Percentiles rank a stretch among this genome's conserved stretches.
phyloP scores from a whole-genome alignment of 2,888 invertebrate species.

The Lasiommata megera region DNA sequence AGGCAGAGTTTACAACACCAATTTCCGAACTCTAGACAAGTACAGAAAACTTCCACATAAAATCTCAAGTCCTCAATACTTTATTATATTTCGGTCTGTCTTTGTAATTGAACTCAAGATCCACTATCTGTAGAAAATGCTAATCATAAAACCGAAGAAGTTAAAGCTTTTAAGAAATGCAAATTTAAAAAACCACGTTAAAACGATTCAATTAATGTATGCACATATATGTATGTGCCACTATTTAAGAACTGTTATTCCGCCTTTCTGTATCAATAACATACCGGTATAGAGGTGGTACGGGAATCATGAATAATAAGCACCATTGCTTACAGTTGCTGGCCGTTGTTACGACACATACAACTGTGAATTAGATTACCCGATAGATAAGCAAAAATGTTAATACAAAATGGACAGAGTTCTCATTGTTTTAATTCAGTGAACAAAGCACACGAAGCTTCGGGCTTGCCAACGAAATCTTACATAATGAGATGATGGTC shows the following conservation, averaged over 20 bases:
- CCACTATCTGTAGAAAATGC: no score
- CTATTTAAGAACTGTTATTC: constrained; percentile 19
- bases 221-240: constrained; percentile 5
- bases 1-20: no score
- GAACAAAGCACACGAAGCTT: constrained; percentile 42
- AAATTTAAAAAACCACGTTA: neutral
- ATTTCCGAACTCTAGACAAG: no score
- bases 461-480: constrained; percentile 63
- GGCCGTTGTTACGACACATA: constrained; percentile 33
- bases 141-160: no score
- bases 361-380: constrained; percentile 47
- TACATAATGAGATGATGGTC: constrained; percentile 58
- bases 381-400: constrained; percentile 56
- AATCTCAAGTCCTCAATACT: no score
- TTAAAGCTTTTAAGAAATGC: neutral
- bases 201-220: constrained; percentile 8
- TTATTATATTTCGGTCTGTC: no score
- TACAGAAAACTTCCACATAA: no score
- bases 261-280: constrained; percentile 23
- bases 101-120: no score
- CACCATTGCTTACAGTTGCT: constrained; percentile 19
- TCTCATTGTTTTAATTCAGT: constrained; percentile 54
- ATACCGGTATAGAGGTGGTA: constrained; percentile 21
- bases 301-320: constrained; percentile 30
- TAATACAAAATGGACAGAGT: constrained; percentile 52